Evolutionary conservation across 2,113 vertebrate species (phyloP).

Genomic region (Macquaria australasica): DNA sequence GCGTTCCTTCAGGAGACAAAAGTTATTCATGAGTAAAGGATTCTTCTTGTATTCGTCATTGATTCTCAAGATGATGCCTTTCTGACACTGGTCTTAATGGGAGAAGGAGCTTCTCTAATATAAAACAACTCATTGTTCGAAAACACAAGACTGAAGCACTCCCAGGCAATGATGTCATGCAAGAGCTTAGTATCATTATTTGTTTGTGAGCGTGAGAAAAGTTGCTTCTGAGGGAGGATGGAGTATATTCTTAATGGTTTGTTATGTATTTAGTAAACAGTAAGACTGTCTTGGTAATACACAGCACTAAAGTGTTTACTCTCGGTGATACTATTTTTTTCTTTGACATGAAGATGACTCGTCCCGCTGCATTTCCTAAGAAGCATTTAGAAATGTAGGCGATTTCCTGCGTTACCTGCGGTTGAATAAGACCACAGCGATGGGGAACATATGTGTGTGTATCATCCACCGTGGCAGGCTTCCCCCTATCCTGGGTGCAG

Average conservation of each 20-base stretch:
- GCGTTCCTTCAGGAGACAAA: constrained; percentile 1
- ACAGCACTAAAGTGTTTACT: not conserved
- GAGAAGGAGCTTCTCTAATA: constrained; percentile 7
- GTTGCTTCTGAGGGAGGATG: not conserved
- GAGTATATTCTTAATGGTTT: not conserved
- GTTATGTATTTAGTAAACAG: not conserved
- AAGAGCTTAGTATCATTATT: constrained; percentile 9
- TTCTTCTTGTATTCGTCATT: not conserved
- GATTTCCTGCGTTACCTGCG: constrained; percentile 4
- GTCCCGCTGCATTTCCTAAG: constrained; percentile 24
- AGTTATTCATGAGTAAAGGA: constrained; percentile 30
- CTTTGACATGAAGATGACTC: constrained; percentile 26
- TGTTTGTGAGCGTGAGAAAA: constrained; percentile 44
- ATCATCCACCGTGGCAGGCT: not conserved
- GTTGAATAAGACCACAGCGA: constrained; percentile 2
- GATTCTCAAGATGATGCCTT: constrained; percentile 24
- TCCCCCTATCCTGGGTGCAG: constrained; percentile 14
- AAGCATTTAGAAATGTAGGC: constrained; percentile 4
- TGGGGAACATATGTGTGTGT: not conserved
- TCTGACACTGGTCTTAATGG: constrained; percentile 1
- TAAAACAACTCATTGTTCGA: constrained; percentile 50
- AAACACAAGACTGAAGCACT: constrained; percentile 6
- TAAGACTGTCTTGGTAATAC: not conserved
- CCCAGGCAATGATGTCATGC: constrained; percentile 57
- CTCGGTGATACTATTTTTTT: not conserved